Conservation (phyloP, 1,140 invertebrate species). For the Diprion similis region DNA sequence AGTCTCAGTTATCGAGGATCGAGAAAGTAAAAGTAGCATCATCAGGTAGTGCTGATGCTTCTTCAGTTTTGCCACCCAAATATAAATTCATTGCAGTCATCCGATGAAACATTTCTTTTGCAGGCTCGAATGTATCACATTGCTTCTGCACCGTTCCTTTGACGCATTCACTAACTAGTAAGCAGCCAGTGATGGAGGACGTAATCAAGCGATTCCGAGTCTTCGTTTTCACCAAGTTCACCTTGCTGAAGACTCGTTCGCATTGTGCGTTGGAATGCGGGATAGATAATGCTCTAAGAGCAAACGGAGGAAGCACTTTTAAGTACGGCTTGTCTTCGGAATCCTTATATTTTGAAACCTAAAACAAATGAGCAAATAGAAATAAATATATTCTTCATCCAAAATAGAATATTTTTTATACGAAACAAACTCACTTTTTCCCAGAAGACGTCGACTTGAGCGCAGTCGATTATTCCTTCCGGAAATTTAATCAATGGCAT, state of each 20-base stretch:
- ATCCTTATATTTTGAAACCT: slow-evolving; percentile 17
- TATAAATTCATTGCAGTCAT: too few species aligned
- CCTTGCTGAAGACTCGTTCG: background rate
- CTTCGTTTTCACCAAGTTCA: background rate
- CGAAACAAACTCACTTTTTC: too few species aligned
- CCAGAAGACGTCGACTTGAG: slow-evolving; percentile 25
- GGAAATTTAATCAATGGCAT: slow-evolving; percentile 23
- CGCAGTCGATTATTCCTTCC: slow-evolving; percentile 22
- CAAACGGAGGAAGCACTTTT: slow-evolving; percentile 25
- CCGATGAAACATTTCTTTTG: background rate
- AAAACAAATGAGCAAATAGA: background rate
- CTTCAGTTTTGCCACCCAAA: too few species aligned
- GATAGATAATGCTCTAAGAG: slow-evolving; percentile 21
- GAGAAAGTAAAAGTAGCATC: too few species aligned
- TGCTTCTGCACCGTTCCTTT: background rate
- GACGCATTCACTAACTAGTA: background rate
- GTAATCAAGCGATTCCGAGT: background rate
- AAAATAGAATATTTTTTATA: slow-evolving; percentile 4
- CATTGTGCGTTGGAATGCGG: slow-evolving; percentile 28
- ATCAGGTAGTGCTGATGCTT: too few species aligned
- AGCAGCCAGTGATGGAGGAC: background rate
- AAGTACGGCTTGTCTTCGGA: slow-evolving; percentile 23
- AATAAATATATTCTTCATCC: background rate
- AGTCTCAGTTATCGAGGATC: too few species aligned
- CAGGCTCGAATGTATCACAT: background rate